A percentile compares a stretch with the other conserved stretches of the same genome.
These are phyloP conservation scores for Amphiduros pacificus DNA, from an alignment of 2,888 invertebrate genomes.

Conservation along the genomic window DNA sequence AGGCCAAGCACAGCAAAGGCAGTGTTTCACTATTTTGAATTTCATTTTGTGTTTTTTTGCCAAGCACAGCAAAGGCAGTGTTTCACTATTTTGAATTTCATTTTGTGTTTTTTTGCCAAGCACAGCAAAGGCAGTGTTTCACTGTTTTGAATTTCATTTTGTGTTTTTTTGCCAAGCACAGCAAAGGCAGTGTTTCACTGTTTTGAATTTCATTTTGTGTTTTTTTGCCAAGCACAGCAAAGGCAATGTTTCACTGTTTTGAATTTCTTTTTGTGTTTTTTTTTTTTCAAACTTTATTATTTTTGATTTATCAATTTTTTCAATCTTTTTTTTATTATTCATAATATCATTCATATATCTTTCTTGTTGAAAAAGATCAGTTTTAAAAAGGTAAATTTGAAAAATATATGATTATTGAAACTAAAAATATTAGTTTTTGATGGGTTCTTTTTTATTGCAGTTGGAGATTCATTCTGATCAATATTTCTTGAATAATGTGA, in stretches of 20 bases:
- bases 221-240: no score
- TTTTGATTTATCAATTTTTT: background rate
- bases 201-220: no score
- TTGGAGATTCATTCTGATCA: slow-evolving; percentile 42
- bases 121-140: no score
- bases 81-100: no score
- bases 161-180: no score
- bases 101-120: no score
- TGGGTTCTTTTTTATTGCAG: slow-evolving; percentile 29
- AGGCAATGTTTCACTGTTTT: background rate
- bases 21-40: no score
- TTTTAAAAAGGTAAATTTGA: background rate
- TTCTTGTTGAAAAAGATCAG: no score
- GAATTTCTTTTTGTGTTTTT: background rate
- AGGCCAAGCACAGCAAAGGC: background rate
- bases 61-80: no score
- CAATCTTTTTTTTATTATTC: background rate
- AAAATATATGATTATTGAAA: background rate
- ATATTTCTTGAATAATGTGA: slow-evolving; percentile 52
- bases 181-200: no score
- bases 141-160: no score
- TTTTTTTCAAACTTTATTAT: background rate
- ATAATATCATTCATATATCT: background rate
- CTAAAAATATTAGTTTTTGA: background rate
- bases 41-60: no score